Evolutionary conservation across 92 coral and sea anemone species (phyloP).

Genomic region (Pocillopora meandrina): DNA sequence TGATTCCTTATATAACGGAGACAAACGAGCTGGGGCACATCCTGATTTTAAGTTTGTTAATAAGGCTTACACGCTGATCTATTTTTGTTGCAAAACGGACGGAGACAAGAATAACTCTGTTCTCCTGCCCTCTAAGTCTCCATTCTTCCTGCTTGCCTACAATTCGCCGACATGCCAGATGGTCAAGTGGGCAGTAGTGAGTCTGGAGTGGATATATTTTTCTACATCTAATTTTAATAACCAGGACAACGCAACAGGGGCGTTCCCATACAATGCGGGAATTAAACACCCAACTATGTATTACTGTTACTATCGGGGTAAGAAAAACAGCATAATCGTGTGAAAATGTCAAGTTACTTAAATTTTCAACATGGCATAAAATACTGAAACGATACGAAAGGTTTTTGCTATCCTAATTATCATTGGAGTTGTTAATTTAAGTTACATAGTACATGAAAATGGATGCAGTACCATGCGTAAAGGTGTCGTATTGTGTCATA

Average conservation of each 20-base stretch:
- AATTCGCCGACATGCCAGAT: conserved; percentile 57
- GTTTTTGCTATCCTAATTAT: no score
- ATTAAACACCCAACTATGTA: no score
- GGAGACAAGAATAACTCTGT: conserved; percentile 38
- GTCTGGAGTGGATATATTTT: conserved; percentile 50
- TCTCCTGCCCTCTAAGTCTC: conserved; percentile 37
- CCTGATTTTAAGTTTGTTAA: conserved; percentile 33
- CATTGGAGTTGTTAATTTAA: no score
- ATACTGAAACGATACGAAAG: no score
- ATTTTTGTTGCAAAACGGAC: background rate
- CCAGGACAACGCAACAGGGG: background rate
- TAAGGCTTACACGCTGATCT: conserved; percentile 17
- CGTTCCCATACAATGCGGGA: no score
- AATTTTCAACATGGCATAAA: no score
- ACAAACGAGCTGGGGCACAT: conserved; percentile 28
- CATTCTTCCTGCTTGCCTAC: conserved; percentile 64
- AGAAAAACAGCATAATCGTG: no score
- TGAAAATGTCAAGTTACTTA: no score
- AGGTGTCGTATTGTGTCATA: no score
- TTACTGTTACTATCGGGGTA: no score
- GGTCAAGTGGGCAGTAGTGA: conserved; percentile 62
- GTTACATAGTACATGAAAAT: no score
- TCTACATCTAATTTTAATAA: background rate
- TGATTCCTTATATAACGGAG: background rate
- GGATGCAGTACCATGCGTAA: no score